A percentile compares a stretch with the other conserved stretches of the same genome.
Evolutionary conservation across 2,888 invertebrate genomes (phyloP).

Genomic region (Orthonevra nobilis): DNA sequence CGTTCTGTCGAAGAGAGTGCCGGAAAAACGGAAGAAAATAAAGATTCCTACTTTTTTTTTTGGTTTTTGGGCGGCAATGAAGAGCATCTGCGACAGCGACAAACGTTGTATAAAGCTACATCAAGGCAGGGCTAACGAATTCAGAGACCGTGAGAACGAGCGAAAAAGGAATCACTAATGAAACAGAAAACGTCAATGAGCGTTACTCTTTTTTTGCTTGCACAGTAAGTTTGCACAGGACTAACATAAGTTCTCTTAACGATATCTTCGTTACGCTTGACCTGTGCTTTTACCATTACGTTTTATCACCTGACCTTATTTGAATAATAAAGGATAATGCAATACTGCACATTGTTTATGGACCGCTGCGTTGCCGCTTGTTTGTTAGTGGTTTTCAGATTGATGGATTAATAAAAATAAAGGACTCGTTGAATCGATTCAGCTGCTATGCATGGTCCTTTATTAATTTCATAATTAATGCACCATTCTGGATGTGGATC

Average conservation of each 20-base stretch:
- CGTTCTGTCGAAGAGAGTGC: slow-evolving; percentile 60
- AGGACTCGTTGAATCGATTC: background rate
- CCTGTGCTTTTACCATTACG: slow-evolving; percentile 54
- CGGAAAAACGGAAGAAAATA: slow-evolving; percentile 25
- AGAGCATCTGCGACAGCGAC: slow-evolving; percentile 61
- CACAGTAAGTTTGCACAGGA: slow-evolving; percentile 13
- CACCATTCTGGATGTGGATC: slow-evolving; percentile 6
- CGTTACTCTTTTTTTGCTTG: background rate
- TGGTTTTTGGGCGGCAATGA: slow-evolving; percentile 47
- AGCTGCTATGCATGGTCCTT: background rate
- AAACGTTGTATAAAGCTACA: slow-evolving; percentile 11
- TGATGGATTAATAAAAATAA: background rate
- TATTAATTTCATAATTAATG: slow-evolving; percentile 5
- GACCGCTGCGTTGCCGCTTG: background rate
- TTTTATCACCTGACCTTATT: slow-evolving; percentile 60
- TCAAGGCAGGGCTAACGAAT: slow-evolving; percentile 13
- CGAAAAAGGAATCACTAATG: slow-evolving; percentile 58
- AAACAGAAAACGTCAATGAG: slow-evolving; percentile 48
- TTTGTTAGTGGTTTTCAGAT: too few relatives aligned
- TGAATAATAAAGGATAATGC: slow-evolving; percentile 60
- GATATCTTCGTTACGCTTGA: slow-evolving; percentile 58
- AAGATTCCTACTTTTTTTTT: too few relatives aligned
- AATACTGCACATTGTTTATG: slow-evolving; percentile 41
- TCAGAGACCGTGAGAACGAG: slow-evolving; percentile 31
- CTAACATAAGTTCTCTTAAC: slow-evolving; percentile 40